These are phyloP conservation scores for Gerris lacustris DNA, from an alignment of 2,888 invertebrate species.

Conservation along the genomic window DNA sequence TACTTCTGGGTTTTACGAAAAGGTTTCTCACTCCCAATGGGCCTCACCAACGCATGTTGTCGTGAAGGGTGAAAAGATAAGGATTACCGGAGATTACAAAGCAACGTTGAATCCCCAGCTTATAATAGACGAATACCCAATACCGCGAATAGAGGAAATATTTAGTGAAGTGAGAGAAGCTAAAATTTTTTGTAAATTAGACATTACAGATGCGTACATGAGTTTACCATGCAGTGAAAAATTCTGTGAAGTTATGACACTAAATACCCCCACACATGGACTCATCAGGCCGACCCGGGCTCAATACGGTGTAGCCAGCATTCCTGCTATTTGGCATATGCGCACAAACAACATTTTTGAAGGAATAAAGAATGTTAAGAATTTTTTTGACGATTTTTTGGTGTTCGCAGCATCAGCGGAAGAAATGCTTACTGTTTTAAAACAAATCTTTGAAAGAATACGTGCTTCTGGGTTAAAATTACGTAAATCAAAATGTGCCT, in stretches of 20 bases:
- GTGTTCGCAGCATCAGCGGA: slow-evolving; percentile 12
- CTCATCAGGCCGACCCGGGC: slow-evolving; percentile 17
- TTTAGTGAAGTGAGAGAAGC: slow-evolving; percentile 17
- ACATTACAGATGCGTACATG: slow-evolving; percentile 15
- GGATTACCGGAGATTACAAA: slow-evolving; percentile 28
- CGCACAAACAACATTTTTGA: slow-evolving; percentile 11
- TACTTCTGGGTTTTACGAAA: slow-evolving; percentile 27
- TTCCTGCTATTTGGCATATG: slow-evolving; percentile 27
- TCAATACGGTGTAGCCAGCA: slow-evolving; percentile 23
- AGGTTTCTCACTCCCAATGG: slow-evolving; percentile 30
- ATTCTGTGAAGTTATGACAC: slow-evolving; percentile 21
- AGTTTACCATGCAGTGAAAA: slow-evolving; percentile 16
- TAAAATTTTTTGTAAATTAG: slow-evolving; percentile 15
- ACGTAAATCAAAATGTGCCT: slow-evolving; percentile 15
- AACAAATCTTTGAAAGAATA: slow-evolving; percentile 15
- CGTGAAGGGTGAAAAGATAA: slow-evolving; percentile 14
- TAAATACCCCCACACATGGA: slow-evolving; percentile 25
- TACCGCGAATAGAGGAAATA: slow-evolving; percentile 13
- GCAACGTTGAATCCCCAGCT: slow-evolving; percentile 23
- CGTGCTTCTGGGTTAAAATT: slow-evolving; percentile 13
- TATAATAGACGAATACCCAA: slow-evolving; percentile 17
- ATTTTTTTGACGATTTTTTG: slow-evolving; percentile 15
- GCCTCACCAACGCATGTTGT: slow-evolving; percentile 26
- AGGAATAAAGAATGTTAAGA: slow-evolving; percentile 8
- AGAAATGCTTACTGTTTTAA: slow-evolving; percentile 11